Base-by-base conservation (phyloP, 2,797 vertebrate species). In the Semaprochilodus insignis region DNA sequence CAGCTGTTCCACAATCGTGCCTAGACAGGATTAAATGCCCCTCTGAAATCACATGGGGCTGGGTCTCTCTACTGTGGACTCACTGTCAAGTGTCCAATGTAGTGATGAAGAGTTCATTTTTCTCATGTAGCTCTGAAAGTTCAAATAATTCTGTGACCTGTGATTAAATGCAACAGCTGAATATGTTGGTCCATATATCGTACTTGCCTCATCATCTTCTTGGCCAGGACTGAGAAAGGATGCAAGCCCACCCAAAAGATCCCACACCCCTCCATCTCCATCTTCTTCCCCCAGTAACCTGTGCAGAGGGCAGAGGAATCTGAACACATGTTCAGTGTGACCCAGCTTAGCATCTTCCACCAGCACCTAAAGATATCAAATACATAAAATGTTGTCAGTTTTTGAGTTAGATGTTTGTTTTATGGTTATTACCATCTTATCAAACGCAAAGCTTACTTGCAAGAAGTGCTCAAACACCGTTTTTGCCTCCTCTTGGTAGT, bases 251-350 rank as follows among this genome's bases (percentile, higher is more conserved):
- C 92, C 93, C 63, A 96, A 90, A 44, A 96, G 85, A 40, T 88
- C 86, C 94, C 94, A 95, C 75, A 95, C 90, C 0, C 93, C 93
- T 31, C 83, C 87, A 2, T 85, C 73, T n/a, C 91, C 84, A 17
- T 93, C 88, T 11, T 94, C 91, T 72, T 93, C 92, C 77, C 87
- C 90, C 74, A 94, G 85, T 76, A 95, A 89, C 76, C 88, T 91
- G 40, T 93, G 91, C 4, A 95, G 88, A 1, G 95, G 94, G 76
- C 93, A 94, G 23, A 96, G 88, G 79, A 96, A 95, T 85, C 92
- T 91, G 84, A 96, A 96, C 36, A 96, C 93, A 0, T 90, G 90
- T 71, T 93, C 88, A 70, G 85, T 94, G 87, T 83, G 89, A 21
- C 94, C 91, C 1, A 91, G 89, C 57, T 90, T 19, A 48, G 78